Base-by-base conservation (phyloP, 2,797 vertebrate species). In the Sebastes nivosus region DNA sequence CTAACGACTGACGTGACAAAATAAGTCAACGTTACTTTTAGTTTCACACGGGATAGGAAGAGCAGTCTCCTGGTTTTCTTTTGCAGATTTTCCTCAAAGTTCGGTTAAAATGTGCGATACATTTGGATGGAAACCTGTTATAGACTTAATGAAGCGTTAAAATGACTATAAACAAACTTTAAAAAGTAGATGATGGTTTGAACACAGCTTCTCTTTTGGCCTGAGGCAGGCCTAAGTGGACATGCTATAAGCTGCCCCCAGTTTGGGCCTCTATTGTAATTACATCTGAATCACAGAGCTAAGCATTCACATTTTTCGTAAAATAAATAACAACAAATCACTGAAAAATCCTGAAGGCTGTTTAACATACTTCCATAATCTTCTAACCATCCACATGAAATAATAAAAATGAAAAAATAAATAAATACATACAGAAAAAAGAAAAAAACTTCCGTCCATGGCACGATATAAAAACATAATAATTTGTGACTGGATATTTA, bases 401-500 rank as follows among this genome's bases (percentile, higher is more conserved):
- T 16, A 25, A 7, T 9, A 22, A 32, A 52, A 54, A 22, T 16
- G 1, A 42, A 42, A 25, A 50, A 50, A 50, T 50, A 50, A 50
- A 50, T 20, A 20, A 50, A 50, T 50, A 50, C 16, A 50, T 20
- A 7, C 8, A 50, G 46, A 20, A 20, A 20, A 18, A 20, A 50
- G 46, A 50, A 50, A 50, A 20, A 50, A 50, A 20, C 5, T 50
- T 50, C 7, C 18, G 18, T 50, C 16, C 16, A 50, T 7, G 16
- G 1, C 18, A 50, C 6, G 1, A 50, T 50, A 50, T 50, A 50
- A 42, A 42, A 42, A 42, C 0, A 42, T 0, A 42, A 42, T 0
- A 42, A 42, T 20, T 50, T 50, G 46, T 18, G 46, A 18, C 18
- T 50, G 46, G 18, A 20, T 50, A 59, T 59, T 42, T 42, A 0